phyloP scores from a whole-genome alignment of 1,140 invertebrate species.

The Trichonephila inaurata region DNA sequence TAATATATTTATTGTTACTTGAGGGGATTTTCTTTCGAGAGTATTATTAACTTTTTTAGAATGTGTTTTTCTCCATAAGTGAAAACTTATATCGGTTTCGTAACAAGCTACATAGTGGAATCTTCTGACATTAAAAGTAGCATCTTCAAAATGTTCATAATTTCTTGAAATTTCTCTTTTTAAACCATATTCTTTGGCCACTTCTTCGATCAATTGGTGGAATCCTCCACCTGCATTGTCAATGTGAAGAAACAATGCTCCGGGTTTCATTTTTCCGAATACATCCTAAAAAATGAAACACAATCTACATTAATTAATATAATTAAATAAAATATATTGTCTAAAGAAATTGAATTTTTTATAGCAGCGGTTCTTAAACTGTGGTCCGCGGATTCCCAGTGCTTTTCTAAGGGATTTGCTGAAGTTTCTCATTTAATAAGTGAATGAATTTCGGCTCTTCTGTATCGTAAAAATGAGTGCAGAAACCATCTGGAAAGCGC shows the following conservation, averaged over 20 bases:
- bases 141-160: neutral
- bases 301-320: no score
- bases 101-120: neutral
- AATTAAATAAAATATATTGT: no score
- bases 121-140: neutral
- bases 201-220: neutral
- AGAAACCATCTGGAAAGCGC: no score
- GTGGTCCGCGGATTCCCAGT: no score
- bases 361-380: no score
- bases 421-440: no score
- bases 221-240: conserved; percentile 57
- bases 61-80: conserved; percentile 16
- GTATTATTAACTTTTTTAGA: neutral
- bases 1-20: no score
- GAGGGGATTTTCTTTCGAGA: neutral
- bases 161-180: neutral
- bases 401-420: no score
- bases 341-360: no score
- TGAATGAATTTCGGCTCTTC: no score
- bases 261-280: conserved; percentile 7
- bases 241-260: conserved; percentile 28
- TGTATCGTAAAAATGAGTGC: no score
- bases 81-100: conserved; percentile 21
- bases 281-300: neutral
- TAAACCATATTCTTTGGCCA: neutral